Evolutionary conservation across 2,113 vertebrate genomes (phyloP).

Genomic region (Rhinolophus ferrumequinum): DNA sequence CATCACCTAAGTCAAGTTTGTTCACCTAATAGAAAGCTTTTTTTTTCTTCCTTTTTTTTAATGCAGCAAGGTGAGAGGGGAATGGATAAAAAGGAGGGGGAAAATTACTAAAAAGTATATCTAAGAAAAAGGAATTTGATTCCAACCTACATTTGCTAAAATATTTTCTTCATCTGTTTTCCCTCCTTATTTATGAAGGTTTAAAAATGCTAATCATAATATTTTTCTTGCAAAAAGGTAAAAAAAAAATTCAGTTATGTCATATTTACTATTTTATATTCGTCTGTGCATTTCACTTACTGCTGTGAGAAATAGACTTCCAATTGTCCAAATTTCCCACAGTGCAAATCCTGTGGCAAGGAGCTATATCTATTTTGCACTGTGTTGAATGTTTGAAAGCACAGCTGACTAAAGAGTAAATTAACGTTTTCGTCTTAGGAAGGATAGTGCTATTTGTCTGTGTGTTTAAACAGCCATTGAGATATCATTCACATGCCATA

Average conservation of each 20-base stretch:
- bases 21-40: neutral
- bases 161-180: neutral
- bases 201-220: neutral
- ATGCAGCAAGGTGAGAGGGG: neutral
- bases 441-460: neutral
- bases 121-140: neutral
- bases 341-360: neutral
- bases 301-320: neutral
- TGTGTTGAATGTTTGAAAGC: constrained; percentile 50
- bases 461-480: neutral
- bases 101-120: neutral
- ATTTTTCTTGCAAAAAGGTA: neutral
- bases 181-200: neutral
- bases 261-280: neutral
- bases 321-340: neutral
- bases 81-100: neutral
- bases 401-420: constrained; percentile 33
- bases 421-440: constrained; percentile 10
- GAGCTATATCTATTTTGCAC: neutral
- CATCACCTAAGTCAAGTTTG: neutral
- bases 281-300: neutral
- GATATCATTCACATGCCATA: neutral
- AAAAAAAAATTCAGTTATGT: neutral
- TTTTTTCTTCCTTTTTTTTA: neutral
- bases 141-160: constrained; percentile 36